A percentile compares a stretch with the other conserved stretches of the same genome.
phyloP scores from a whole-genome alignment of 1,140 invertebrate species.

The Nephila pilipes region DNA sequence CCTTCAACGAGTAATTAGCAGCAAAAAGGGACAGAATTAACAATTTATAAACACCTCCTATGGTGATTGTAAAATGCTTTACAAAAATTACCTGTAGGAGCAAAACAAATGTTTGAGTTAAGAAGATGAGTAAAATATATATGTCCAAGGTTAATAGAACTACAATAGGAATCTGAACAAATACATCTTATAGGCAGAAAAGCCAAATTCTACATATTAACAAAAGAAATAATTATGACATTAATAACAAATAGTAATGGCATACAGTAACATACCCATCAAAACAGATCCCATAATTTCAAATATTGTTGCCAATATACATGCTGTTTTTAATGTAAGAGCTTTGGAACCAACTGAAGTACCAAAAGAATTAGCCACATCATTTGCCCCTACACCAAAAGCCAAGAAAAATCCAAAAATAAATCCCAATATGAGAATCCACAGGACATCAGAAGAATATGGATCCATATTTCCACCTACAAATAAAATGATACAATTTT shows the following conservation, averaged over 20 bases:
- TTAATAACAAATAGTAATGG: neutral
- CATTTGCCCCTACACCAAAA: constrained; percentile 92
- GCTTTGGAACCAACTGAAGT: constrained; percentile 98
- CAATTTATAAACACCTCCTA: too few species aligned
- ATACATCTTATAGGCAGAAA: too few species aligned
- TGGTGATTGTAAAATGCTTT: too few species aligned
- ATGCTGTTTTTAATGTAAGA: constrained; percentile 95
- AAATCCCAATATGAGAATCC: constrained; percentile 83
- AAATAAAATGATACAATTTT: constrained; percentile 35
- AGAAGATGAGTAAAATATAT: too few species aligned
- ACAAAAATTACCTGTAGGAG: too few species aligned
- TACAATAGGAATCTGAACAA: too few species aligned
- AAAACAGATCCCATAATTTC: constrained; percentile 94
- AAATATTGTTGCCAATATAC: constrained; percentile 96
- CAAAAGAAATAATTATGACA: neutral
- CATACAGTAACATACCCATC: constrained; percentile 85
- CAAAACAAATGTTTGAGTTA: too few species aligned
- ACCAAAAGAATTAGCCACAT: constrained; percentile 99
- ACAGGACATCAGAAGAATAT: constrained; percentile 80
- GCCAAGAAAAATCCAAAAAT: constrained; percentile 85
- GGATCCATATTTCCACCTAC: constrained; percentile 58
- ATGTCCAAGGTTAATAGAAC: too few species aligned
- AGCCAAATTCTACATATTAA: neutral
- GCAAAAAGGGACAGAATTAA: too few species aligned
- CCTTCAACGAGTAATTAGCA: too few species aligned